These are phyloP conservation scores for Bothrops jararaca DNA, from an alignment of 2,113 vertebrate species.

Conservation along the genomic window DNA sequence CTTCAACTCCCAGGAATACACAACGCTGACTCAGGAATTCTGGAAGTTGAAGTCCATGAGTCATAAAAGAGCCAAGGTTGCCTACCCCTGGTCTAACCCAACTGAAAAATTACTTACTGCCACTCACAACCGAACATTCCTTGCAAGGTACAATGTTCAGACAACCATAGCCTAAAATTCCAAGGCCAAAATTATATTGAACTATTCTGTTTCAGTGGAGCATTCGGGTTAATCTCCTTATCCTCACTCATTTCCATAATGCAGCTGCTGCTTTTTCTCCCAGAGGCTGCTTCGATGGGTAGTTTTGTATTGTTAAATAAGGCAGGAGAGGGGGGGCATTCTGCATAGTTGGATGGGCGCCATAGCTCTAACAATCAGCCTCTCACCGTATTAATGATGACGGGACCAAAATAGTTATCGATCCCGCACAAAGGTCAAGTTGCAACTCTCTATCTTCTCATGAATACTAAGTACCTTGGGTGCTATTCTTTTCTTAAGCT, in stretches of 20 bases:
- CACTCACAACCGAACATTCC: not conserved
- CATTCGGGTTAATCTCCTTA: not conserved
- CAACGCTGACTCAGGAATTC: too few relatives aligned
- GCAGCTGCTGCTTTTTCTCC: not conserved
- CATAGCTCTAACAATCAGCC: slow-evolving; percentile 50
- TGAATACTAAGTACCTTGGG: slow-evolving; percentile 48
- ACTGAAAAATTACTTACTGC: not conserved
- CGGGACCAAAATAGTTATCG: slow-evolving; percentile 31
- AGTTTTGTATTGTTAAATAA: not conserved
- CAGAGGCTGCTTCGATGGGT: not conserved
- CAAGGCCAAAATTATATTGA: not conserved
- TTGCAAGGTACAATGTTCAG: not conserved
- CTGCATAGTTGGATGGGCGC: slow-evolving; percentile 12
- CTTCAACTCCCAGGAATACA: too few relatives aligned
- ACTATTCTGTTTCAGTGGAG: not conserved
- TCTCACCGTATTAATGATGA: slow-evolving; percentile 48
- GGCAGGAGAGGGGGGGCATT: not conserved
- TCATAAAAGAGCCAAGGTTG: too few relatives aligned
- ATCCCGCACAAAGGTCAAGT: slow-evolving; percentile 54
- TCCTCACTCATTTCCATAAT: not conserved
- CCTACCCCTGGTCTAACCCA: not conserved
- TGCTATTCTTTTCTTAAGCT: slow-evolving; percentile 35
- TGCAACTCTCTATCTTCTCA: slow-evolving; percentile 40
- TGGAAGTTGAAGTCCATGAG: too few relatives aligned
- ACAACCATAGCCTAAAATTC: not conserved